phyloP scores from a whole-genome alignment of 2,113 vertebrate species.

The Acrocephalus kingi region DNA sequence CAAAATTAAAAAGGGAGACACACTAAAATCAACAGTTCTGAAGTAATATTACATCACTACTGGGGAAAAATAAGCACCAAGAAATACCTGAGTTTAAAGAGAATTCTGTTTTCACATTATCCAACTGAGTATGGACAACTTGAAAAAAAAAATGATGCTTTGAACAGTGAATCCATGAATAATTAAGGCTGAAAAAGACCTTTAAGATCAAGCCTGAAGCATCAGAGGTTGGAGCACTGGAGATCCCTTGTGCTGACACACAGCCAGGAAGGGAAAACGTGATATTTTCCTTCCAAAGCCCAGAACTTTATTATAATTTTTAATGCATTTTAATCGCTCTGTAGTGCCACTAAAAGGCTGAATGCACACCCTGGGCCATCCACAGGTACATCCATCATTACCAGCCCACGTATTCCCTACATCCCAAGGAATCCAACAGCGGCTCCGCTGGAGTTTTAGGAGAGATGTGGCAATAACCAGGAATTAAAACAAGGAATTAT shows the following conservation, averaged over 20 bases:
- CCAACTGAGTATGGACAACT: background rate
- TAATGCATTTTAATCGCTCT: rapidly evolving
- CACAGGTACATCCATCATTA: background rate
- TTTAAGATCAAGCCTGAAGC: background rate
- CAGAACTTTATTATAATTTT: background rate
- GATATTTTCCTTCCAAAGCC: background rate
- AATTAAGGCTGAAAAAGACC: background rate
- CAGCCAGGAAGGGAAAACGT: background rate
- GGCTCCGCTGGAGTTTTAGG: background rate
- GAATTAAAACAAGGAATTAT: background rate
- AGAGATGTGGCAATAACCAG: background rate
- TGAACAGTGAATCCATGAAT: background rate
- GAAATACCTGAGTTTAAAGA: background rate
- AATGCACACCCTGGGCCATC: background rate
- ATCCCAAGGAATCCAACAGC: background rate
- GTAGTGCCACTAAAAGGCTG: background rate
- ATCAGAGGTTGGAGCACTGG: background rate
- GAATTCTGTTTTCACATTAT: background rate
- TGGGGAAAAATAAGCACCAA: background rate
- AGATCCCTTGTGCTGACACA: background rate
- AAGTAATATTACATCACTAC: too few species aligned
- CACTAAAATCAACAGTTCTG: background rate
- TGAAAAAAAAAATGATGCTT: background rate
- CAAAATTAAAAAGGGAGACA: background rate
- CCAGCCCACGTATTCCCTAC: background rate